Conservation (phyloP, 2,888 invertebrate species). For the Megamerina dolium region DNA sequence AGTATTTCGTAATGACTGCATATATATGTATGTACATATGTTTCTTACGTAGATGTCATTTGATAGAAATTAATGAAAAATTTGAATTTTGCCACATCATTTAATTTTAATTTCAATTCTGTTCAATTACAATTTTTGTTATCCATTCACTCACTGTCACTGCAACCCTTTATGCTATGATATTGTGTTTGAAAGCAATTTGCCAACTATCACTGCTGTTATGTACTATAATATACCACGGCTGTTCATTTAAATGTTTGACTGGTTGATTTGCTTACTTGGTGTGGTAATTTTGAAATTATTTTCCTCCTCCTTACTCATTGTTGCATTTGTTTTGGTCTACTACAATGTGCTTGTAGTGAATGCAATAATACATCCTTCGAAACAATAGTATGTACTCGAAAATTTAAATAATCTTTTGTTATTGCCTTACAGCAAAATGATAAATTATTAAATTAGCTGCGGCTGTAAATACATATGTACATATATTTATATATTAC, state of each 20-base stretch:
- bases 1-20: no score
- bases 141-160: background rate
- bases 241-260: constrained; percentile 19
- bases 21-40: no score
- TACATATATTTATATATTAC: no score
- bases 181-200: no score
- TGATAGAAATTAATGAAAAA: constrained; percentile 29
- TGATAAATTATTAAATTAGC: constrained; percentile 48
- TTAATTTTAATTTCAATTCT: constrained; percentile 38
- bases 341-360: constrained; percentile 5
- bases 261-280: no score
- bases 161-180: background rate
- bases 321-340: no score
- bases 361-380: background rate
- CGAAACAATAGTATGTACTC: constrained; percentile 14
- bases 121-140: constrained; percentile 6
- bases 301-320: no score
- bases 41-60: background rate
- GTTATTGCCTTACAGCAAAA: constrained; percentile 40
- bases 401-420: constrained; percentile 44
- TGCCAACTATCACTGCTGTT: constrained; percentile 7
- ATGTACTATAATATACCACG: no score
- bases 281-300: constrained; percentile 41
- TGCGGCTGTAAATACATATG: no score
- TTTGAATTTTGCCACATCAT: constrained; percentile 47